phyloP scores from a whole-genome alignment of 2,888 invertebrate genomes.

The Aporophyla lueneburgensis region DNA sequence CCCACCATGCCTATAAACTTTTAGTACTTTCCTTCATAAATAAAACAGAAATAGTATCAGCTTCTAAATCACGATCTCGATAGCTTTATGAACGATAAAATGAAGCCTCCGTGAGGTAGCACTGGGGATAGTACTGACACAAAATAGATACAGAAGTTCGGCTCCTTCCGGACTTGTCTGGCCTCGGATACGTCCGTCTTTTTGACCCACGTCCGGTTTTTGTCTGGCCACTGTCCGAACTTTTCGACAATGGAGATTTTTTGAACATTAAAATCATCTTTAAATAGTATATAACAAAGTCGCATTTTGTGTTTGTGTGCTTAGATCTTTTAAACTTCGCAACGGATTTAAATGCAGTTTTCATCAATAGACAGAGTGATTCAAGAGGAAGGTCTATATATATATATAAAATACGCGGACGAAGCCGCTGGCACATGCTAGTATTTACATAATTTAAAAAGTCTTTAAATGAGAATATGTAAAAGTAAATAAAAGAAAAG shows the following conservation, averaged over 20 bases:
- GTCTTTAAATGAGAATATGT: neutral
- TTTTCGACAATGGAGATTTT: neutral
- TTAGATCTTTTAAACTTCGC: too few relatives aligned
- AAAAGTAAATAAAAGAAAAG: neutral
- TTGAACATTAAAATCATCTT: too few relatives aligned
- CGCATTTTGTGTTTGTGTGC: too few relatives aligned
- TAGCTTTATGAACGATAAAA: conserved; percentile 36
- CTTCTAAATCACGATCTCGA: conserved; percentile 22
- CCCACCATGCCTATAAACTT: neutral
- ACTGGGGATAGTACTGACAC: conserved; percentile 16
- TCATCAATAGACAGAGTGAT: too few relatives aligned
- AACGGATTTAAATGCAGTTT: too few relatives aligned
- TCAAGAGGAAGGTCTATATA: too few relatives aligned
- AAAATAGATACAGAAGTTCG: neutral
- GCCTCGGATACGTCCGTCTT: neutral
- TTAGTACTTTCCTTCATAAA: neutral
- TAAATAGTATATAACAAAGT: too few relatives aligned
- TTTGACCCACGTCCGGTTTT: neutral
- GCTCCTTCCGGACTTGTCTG: neutral
- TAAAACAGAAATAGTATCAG: neutral
- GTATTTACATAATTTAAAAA: too few relatives aligned
- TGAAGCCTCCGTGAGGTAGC: conserved; percentile 12
- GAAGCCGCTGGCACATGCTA: too few relatives aligned
- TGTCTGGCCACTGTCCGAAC: neutral
- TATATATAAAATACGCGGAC: too few relatives aligned